phyloP scores from a whole-genome alignment of 2,113 vertebrate genomes.

The Zosterops borbonicus region DNA sequence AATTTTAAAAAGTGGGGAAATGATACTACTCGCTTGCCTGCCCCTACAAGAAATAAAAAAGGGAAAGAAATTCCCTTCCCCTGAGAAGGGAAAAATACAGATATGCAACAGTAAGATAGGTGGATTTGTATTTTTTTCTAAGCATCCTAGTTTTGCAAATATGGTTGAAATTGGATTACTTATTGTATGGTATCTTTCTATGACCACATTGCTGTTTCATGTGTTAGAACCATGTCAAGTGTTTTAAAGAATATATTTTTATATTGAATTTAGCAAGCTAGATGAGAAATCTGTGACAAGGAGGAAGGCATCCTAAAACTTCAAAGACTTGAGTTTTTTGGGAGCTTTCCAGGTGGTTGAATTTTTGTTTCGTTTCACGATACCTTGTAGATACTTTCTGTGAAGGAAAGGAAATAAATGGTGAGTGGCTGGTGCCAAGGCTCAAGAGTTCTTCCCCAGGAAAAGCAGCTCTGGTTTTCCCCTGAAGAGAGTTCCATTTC shows the following conservation, averaged over 20 bases:
- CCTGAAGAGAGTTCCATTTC: background rate
- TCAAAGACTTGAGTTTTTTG: background rate
- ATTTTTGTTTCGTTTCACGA: background rate
- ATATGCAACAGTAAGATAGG: background rate
- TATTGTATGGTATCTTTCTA: background rate
- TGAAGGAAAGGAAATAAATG: background rate
- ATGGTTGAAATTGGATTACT: background rate
- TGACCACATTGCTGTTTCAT: background rate
- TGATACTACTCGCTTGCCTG: background rate
- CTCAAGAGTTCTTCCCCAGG: background rate
- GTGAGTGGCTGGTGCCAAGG: background rate
- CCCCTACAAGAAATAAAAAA: background rate
- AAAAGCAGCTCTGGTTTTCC: background rate
- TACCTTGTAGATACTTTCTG: background rate
- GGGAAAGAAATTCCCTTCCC: accelerated
- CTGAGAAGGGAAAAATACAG: background rate
- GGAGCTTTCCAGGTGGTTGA: background rate
- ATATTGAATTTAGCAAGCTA: background rate
- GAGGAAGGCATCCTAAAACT: background rate
- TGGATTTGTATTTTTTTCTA: background rate
- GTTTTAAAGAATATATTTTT: background rate
- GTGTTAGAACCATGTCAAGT: background rate
- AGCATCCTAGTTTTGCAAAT: background rate
- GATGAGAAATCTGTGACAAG: background rate
- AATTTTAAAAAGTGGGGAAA: background rate